Percentiles rank a stretch among this genome's conserved stretches.
Conservation (phyloP, 2,113 vertebrate genomes). For the Urocynchramus pylzowi region DNA sequence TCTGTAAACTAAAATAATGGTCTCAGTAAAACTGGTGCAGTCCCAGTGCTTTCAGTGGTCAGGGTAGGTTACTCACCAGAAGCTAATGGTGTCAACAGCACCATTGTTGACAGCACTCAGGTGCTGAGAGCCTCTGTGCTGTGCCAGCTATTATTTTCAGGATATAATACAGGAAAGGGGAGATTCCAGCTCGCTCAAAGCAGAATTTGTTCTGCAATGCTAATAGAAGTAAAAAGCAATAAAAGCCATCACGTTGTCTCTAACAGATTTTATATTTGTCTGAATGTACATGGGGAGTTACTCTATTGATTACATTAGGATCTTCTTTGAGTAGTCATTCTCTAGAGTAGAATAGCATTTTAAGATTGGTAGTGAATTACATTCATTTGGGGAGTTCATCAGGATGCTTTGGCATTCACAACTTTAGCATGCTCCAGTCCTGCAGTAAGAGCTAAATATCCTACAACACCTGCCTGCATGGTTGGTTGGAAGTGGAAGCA, state of each 20-base stretch:
- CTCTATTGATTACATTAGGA: slow-evolving; percentile 7
- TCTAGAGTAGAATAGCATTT: background rate
- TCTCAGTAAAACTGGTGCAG: background rate
- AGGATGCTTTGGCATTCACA: background rate
- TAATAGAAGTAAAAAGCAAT: slow-evolving; percentile 23
- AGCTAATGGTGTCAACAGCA: background rate
- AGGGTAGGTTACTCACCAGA: background rate
- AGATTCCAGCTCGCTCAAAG: background rate
- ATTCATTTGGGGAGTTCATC: background rate
- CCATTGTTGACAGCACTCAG: background rate
- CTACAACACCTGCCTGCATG: background rate
- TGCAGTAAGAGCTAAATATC: background rate
- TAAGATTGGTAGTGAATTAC: background rate
- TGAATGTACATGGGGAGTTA: background rate
- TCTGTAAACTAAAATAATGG: background rate
- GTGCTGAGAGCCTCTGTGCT: background rate
- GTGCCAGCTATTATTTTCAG: background rate
- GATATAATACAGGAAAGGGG: background rate
- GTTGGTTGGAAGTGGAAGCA: background rate
- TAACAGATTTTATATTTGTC: background rate
- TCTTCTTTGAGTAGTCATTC: background rate
- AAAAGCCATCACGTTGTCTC: background rate
- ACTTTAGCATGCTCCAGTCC: background rate
- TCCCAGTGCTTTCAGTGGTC: background rate
- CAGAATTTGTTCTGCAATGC: background rate